Evolutionary conservation across 1,140 invertebrate genomes (phyloP).

Genomic region (Drosophila pruinosa): DNA sequence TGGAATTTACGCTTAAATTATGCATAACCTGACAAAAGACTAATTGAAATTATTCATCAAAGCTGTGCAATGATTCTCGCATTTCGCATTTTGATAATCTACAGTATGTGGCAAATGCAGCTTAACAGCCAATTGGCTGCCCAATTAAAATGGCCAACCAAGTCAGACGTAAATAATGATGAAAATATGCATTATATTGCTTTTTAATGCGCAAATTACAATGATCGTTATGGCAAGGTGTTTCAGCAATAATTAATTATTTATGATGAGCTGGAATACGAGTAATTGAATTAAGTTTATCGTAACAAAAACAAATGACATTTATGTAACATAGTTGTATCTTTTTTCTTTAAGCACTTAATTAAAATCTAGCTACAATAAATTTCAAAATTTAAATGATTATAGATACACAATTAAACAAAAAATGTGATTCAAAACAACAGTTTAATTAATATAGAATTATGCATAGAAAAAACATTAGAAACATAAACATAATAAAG

Average conservation of each 20-base stretch:
- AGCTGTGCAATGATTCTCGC: not conserved
- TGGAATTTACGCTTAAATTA: not conserved
- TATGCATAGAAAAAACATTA: no score
- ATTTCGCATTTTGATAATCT: not conserved
- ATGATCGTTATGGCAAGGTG: not conserved
- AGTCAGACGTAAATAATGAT: not conserved
- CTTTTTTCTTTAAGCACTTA: no score
- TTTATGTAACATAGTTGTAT: no score
- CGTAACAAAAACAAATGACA: no score
- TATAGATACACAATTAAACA: no score
- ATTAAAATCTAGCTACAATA: no score
- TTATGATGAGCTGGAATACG: no score
- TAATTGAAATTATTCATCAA: slow-evolving; percentile 15
- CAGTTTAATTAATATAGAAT: no score
- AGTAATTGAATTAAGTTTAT: not conserved
- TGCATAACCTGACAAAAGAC: not conserved
- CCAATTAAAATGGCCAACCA: not conserved
- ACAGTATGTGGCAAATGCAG: not conserved
- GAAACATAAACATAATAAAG: not conserved
- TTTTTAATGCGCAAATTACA: not conserved
- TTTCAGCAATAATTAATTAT: not conserved
- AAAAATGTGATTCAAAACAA: no score
- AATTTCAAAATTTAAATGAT: no score
- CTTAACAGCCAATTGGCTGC: not conserved
- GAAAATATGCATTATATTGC: not conserved